Conservation (phyloP, 2,888 invertebrate species). For the Oxytorus armatus region DNA sequence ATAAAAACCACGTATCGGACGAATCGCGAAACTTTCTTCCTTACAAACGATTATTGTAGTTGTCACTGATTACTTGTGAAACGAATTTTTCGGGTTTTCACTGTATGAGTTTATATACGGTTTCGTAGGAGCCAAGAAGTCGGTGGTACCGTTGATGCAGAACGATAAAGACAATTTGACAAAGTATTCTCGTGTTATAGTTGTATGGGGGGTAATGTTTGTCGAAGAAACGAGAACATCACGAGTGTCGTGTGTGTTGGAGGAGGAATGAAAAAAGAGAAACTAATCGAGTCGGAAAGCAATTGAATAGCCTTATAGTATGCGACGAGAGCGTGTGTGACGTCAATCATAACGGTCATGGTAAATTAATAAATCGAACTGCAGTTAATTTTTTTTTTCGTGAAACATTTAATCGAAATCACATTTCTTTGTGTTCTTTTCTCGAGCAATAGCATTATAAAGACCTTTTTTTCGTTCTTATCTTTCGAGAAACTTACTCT, state of each 20-base stretch:
- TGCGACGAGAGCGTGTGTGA: slow-evolving; percentile 21
- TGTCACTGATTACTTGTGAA: neutral
- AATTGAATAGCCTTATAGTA: slow-evolving; percentile 38
- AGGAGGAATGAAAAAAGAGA: slow-evolving; percentile 20
- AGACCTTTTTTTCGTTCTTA: no score
- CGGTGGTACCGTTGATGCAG: slow-evolving; percentile 21
- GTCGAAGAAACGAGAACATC: slow-evolving; percentile 31
- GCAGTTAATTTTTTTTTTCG: slow-evolving; percentile 22
- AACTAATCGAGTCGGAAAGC: slow-evolving; percentile 39
- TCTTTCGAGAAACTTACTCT: no score
- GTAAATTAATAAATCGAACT: slow-evolving; percentile 50
- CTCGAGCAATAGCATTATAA: no score
- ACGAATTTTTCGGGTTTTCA: neutral
- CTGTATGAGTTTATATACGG: neutral
- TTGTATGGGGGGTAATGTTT: slow-evolving; percentile 39
- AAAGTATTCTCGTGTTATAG: slow-evolving; percentile 46
- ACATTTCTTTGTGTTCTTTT: neutral
- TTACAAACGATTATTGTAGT: neutral
- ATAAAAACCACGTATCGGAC: neutral
- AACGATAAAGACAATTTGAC: slow-evolving; percentile 33
- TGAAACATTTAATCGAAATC: neutral
- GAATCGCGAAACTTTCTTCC: neutral
- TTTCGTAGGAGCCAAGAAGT: slow-evolving; percentile 8
- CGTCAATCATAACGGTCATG: slow-evolving; percentile 33
- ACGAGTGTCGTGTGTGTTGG: slow-evolving; percentile 2